Conservation (phyloP, 2,113 vertebrate genomes). For the Datnioides undecimradiatus region DNA sequence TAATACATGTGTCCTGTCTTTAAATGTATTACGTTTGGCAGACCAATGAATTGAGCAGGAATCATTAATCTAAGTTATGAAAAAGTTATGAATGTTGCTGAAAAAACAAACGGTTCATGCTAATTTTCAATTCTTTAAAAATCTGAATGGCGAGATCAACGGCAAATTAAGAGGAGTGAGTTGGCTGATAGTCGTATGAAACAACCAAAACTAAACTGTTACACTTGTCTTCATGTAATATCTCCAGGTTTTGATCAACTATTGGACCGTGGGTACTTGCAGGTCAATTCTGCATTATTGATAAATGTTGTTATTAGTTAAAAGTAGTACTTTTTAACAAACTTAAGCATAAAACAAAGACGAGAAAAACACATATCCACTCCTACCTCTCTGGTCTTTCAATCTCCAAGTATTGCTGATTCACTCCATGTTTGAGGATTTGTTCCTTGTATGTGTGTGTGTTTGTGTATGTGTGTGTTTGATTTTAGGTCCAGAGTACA, state of each 20-base stretch:
- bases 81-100: not conserved
- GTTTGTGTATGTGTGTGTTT: slow-evolving; percentile 33
- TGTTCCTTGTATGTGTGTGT: not conserved
- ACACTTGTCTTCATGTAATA: not conserved
- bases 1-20: not conserved
- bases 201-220: not conserved
- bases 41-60: not conserved
- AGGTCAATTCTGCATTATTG: not conserved
- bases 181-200: not conserved
- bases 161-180: not conserved
- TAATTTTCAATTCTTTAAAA: not conserved
- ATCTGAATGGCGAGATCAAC: not conserved
- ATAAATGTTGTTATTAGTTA: not conserved
- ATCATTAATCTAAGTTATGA: not conserved
- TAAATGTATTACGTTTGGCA: not conserved
- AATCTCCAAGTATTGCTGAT: slow-evolving; percentile 16
- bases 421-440: slow-evolving; percentile 46
- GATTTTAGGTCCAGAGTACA: slow-evolving; percentile 65
- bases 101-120: not conserved
- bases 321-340: not conserved
- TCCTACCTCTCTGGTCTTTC: slow-evolving; percentile 53
- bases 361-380: not conserved
- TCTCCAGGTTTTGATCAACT: not conserved
- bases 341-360: slow-evolving; percentile 2
- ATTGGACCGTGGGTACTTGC: not conserved